Percentiles rank a stretch among this genome's conserved stretches.
Evolutionary conservation across 1,140 invertebrate genomes (phyloP).

Genomic region (Gryon sp.): DNA sequence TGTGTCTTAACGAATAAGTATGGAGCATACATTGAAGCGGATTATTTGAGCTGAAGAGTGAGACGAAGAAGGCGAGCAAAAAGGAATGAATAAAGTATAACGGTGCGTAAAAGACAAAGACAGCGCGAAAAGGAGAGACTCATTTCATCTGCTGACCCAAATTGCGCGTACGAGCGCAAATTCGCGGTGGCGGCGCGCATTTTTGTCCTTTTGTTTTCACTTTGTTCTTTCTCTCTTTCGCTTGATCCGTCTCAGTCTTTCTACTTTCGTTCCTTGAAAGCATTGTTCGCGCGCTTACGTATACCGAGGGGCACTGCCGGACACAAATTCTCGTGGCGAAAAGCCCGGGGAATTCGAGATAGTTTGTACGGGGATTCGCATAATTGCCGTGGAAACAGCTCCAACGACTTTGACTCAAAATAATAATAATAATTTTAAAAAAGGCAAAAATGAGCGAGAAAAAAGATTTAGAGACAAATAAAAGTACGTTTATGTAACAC

Average conservation of each 20-base stretch:
- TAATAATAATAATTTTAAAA: too few relatives aligned
- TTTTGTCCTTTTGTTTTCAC: constrained; percentile 31
- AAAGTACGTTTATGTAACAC: too few relatives aligned
- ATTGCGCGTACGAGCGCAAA: constrained; percentile 25
- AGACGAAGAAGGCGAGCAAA: constrained; percentile 16
- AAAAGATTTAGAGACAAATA: too few relatives aligned
- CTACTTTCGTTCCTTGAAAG: not conserved
- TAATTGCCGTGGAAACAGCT: constrained; percentile 14
- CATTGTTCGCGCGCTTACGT: constrained; percentile 28
- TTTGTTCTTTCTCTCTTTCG: not conserved
- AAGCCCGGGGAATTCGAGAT: constrained; percentile 18
- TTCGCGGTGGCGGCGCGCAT: constrained; percentile 10
- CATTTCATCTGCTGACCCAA: constrained; percentile 39
- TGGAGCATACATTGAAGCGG: not conserved
- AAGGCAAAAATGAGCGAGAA: too few relatives aligned
- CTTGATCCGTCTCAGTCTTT: too few relatives aligned
- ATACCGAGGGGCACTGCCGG: constrained; percentile 6
- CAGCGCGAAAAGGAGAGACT: too few relatives aligned
- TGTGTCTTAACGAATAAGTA: not conserved
- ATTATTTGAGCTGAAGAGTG: constrained; percentile 1
- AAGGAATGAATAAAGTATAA: constrained; percentile 42
- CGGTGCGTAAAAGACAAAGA: too few relatives aligned
- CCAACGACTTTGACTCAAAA: too few relatives aligned
- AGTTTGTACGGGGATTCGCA: constrained; percentile 22
- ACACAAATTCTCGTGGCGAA: constrained; percentile 9